Evolutionary conservation across 1,140 invertebrate genomes (phyloP).

Genomic region (Drosophila paulistorum): DNA sequence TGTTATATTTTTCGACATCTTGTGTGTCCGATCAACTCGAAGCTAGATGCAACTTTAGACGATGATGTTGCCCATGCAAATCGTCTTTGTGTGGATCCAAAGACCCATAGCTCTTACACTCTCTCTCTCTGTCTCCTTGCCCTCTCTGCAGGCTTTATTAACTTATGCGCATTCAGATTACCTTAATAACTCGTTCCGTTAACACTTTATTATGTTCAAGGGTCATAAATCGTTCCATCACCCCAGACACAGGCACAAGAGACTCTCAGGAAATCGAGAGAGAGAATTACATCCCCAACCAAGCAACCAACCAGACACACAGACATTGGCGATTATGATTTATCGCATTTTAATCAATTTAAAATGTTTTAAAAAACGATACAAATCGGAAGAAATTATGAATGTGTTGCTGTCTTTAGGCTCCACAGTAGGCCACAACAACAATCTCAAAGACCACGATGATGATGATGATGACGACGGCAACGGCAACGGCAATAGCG

Average conservation of each 20-base stretch:
- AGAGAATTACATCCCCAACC: slow-evolving; percentile 5
- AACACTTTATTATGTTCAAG: slow-evolving; percentile 82
- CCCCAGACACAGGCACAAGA: slow-evolving; percentile 48
- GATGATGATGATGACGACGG: no score
- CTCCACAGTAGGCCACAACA: slow-evolving; percentile 76
- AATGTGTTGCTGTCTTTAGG: slow-evolving; percentile 79
- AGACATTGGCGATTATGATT: slow-evolving; percentile 76
- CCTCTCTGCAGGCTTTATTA: slow-evolving; percentile 62
- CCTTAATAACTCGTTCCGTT: slow-evolving; percentile 83
- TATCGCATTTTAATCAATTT: slow-evolving; percentile 83
- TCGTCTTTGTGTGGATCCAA: slow-evolving; percentile 37
- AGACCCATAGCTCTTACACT: slow-evolving; percentile 1
- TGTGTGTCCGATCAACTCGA: slow-evolving; percentile 57
- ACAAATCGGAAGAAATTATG: slow-evolving; percentile 82
- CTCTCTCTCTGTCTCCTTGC: background rate
- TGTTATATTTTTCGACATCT: slow-evolving; percentile 81
- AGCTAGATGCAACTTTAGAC: slow-evolving; percentile 68
- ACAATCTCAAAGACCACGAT: slow-evolving; percentile 41
- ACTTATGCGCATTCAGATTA: slow-evolving; percentile 80
- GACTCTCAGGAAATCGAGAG: slow-evolving; percentile 19
- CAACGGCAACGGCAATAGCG: no score
- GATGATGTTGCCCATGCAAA: slow-evolving; percentile 57
- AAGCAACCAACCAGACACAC: slow-evolving; percentile 27
- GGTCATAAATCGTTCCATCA: slow-evolving; percentile 82
- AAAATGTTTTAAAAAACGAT: slow-evolving; percentile 80